These are phyloP conservation scores for Macrotis lagotis DNA, from an alignment of 2,113 vertebrate species.

Conservation along the genomic window DNA sequence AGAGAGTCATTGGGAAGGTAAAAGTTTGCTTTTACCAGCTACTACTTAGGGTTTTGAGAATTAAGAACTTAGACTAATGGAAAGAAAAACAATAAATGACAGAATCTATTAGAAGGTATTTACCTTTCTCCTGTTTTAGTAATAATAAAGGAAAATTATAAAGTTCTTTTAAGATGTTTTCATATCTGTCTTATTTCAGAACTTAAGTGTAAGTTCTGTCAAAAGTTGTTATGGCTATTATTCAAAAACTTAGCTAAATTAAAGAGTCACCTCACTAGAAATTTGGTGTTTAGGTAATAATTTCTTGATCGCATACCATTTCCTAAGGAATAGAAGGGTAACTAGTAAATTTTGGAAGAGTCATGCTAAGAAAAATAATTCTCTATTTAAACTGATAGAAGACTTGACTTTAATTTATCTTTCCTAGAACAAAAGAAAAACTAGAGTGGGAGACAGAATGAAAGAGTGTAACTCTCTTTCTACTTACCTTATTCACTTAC, in stretches of 20 bases:
- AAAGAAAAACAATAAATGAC: neutral
- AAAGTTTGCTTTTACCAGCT: neutral
- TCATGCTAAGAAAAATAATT: neutral
- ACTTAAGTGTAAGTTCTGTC: neutral
- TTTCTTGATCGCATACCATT: neutral
- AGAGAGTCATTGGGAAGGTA: neutral
- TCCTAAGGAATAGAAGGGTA: neutral
- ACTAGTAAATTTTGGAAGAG: neutral
- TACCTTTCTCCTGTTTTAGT: neutral
- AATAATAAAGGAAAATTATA: neutral
- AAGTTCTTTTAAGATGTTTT: neutral
- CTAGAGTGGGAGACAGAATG: neutral
- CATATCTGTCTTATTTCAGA: neutral
- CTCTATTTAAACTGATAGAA: neutral
- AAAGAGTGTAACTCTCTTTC: neutral
- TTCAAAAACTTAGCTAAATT: neutral
- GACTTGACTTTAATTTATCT: neutral
- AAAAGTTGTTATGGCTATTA: neutral
- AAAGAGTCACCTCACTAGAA: neutral
- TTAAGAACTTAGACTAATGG: neutral
- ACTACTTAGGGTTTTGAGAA: neutral
- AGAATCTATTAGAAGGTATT: neutral
- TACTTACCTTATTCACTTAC: neutral
- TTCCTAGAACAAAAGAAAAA: neutral
- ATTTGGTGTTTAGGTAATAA: neutral